Evolutionary conservation across 2,113 vertebrate genomes (phyloP), one percentile per base, ranked within the genome.

Genomic region (Salvator merianae): DNA sequence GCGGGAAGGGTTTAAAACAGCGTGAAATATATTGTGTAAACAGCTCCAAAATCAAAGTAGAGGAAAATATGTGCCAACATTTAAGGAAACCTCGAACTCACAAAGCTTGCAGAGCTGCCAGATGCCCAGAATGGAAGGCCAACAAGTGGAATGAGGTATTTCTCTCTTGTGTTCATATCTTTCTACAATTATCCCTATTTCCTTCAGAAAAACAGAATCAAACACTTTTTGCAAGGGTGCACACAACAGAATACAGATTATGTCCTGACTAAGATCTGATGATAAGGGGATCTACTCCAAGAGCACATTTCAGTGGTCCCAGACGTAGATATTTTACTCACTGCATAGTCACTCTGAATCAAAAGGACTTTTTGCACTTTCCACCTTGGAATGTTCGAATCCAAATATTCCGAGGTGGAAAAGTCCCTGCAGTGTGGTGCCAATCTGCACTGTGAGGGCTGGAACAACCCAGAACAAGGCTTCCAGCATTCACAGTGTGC

Each of bases 61-160:
- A 96, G 78, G 97, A 98, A 26, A 91, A 93, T 38, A 90, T 93
- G 59, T 99, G 98, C 83, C 92, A 93, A 77, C 97, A 97, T 88
- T 94, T 97, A 82, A 93, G 84, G 82, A 97, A 95, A 59, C 98
- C 98, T 77, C 96, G 89, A n/a, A 93, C 88, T 0, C 92, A 96
- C 93, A 99, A 98, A 94, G 82, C 89, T 65, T 99, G 98, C 85
- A 96, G 97, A 88, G 89, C 95, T 30, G 94, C 86, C 88, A 95
- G 97, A 87, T 99, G 98, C 79, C 97, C 98, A 91, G 83, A 89
- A 84, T 99, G 98, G 98, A 99, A 98, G 92, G 93, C 95, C 88
- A 97, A 94, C 84, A 95, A 88, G 84, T 99, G 98, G 98, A 96
- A 92, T 66, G 95, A 97, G 96, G 98, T 99, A 84, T 83, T 73